Percentiles rank a stretch among this genome's conserved stretches.
Evolutionary conservation across 2,113 vertebrate species (phyloP).

Genomic region (Scalopus aquaticus): DNA sequence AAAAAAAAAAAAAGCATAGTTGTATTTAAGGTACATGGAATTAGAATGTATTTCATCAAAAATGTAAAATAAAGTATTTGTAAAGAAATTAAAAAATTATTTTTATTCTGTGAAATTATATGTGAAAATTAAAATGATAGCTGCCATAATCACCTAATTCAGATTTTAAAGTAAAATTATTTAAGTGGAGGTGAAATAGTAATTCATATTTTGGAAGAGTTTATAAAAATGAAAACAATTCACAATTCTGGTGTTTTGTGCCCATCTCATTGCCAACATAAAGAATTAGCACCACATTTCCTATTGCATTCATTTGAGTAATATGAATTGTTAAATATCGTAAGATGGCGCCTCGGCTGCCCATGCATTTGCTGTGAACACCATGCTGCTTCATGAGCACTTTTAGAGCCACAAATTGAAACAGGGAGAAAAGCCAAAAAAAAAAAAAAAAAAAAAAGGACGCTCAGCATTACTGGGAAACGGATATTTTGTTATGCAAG

Average conservation of each 20-base stretch:
- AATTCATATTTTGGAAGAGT: background rate
- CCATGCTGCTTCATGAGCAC: constrained; percentile 13
- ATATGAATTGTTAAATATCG: background rate
- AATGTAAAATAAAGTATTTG: background rate
- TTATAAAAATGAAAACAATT: background rate
- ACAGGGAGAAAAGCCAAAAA: background rate
- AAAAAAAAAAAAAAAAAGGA: background rate
- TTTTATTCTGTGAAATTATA: background rate
- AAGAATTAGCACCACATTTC: background rate
- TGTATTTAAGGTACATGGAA: background rate
- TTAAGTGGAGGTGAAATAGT: background rate
- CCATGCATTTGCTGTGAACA: background rate
- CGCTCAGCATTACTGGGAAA: constrained; percentile 15
- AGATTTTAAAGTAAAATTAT: constrained; percentile 29
- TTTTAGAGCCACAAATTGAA: constrained; percentile 49
- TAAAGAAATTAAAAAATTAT: background rate
- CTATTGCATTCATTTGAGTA: background rate
- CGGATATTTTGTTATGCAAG: constrained; percentile 2
- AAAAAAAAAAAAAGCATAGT: too few species aligned
- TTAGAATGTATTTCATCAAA: constrained; percentile 26
- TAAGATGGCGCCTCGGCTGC: background rate
- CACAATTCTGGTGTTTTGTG: background rate
- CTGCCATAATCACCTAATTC: background rate
- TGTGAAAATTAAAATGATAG: background rate
- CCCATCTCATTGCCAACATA: background rate